A percentile compares a stretch with the other conserved stretches of the same genome.
Conservation (phyloP, 2,888 invertebrate species). For the Polydrusus pterygomalis region DNA sequence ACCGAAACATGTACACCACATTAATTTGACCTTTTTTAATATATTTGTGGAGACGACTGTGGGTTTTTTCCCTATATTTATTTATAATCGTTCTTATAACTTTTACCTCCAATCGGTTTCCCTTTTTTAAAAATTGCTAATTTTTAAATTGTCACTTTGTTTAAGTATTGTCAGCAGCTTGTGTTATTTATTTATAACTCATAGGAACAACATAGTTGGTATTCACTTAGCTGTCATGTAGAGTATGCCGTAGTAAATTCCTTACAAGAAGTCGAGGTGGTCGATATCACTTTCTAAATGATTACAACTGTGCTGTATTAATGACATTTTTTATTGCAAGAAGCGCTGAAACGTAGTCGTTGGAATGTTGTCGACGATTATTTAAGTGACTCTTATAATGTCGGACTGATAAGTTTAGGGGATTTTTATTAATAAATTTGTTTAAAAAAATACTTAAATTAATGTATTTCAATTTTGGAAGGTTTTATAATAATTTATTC, state of each 20-base stretch:
- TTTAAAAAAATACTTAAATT: too few relatives aligned
- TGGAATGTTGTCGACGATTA: slow-evolving; percentile 19
- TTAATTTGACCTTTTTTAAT: too few relatives aligned
- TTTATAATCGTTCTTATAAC: too few relatives aligned
- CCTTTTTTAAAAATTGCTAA: too few relatives aligned
- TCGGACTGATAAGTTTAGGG: not conserved
- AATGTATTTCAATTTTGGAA: too few relatives aligned
- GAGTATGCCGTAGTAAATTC: slow-evolving; percentile 19
- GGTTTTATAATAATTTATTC: too few relatives aligned
- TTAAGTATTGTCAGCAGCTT: too few relatives aligned
- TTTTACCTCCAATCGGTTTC: too few relatives aligned
- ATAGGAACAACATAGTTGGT: not conserved
- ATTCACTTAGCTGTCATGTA: slow-evolving; percentile 17
- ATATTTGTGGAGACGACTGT: too few relatives aligned
- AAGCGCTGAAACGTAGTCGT: slow-evolving; percentile 1
- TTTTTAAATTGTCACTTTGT: not conserved
- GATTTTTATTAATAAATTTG: not conserved
- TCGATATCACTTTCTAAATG: slow-evolving; percentile 25
- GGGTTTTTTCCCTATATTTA: too few relatives aligned
- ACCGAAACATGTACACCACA: too few relatives aligned
- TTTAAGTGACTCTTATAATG: not conserved
- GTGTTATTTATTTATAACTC: not conserved
- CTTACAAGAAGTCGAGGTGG: slow-evolving; percentile 14
- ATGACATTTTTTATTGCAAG: slow-evolving; percentile 19
- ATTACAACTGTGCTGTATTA: slow-evolving; percentile 3